Conservation (phyloP, 1,140 invertebrate genomes). For the Plectrocnemia conspersa region DNA sequence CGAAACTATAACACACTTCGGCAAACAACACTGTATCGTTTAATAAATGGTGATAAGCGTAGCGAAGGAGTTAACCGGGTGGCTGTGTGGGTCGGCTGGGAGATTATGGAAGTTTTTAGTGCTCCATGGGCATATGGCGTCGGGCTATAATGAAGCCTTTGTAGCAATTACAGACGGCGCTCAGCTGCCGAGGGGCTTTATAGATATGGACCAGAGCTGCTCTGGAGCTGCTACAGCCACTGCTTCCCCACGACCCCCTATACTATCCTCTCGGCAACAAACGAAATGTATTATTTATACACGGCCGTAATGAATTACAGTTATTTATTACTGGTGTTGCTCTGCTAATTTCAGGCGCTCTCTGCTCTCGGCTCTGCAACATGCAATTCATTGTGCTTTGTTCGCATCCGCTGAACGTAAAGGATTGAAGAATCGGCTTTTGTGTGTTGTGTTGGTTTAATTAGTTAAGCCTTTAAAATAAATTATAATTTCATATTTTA, state of each 20-base stretch:
- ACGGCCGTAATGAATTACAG: no score
- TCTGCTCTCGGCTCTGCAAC: no score
- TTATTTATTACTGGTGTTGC: no score
- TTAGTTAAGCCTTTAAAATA: no score
- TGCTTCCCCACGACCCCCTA: not conserved
- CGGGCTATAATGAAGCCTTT: conserved; percentile 12
- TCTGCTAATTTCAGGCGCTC: no score
- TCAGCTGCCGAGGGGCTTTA: conserved; percentile 2
- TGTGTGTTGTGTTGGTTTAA: no score
- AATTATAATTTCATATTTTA: no score
- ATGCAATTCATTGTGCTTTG: no score
- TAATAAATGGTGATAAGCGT: conserved; percentile 1
- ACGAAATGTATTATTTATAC: no score
- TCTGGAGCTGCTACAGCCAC: conserved; percentile 6
- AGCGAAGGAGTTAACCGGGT: not conserved
- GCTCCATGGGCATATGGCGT: conserved; percentile 2
- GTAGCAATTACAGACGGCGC: conserved; percentile 13
- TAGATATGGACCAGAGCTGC: conserved; percentile 10
- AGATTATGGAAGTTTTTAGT: conserved; percentile 14
- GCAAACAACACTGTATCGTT: not conserved
- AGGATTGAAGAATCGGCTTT: no score
- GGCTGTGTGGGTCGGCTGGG: not conserved
- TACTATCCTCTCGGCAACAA: no score
- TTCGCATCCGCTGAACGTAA: no score
- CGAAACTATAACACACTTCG: not conserved